Conservation (phyloP, 2,113 vertebrate species). For the Pluvialis apricaria region DNA sequence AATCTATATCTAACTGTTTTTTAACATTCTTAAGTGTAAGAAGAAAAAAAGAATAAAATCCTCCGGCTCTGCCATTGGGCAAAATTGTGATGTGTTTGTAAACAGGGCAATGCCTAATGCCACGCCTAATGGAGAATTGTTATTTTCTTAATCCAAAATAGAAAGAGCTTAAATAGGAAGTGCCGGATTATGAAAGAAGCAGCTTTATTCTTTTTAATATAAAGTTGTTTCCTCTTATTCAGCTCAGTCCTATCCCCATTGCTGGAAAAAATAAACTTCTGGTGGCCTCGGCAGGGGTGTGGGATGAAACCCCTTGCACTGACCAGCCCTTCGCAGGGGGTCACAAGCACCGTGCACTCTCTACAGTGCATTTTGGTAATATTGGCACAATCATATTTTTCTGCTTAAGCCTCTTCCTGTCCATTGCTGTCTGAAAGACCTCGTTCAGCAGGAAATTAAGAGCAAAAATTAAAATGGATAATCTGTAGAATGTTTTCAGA, state of each 20-base stretch:
- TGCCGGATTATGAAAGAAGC: constrained; percentile 24
- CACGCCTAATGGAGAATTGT: not conserved
- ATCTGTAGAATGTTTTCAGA: not conserved
- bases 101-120: not conserved
- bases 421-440: not conserved
- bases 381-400: not conserved
- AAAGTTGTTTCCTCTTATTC: not conserved
- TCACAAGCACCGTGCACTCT: rapidly evolving
- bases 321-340: not conserved
- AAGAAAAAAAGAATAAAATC: not conserved
- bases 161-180: constrained; percentile 29
- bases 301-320: not conserved
- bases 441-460: not conserved
- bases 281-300: not conserved
- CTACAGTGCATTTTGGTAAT: not conserved
- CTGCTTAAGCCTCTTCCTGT: not conserved
- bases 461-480: not conserved
- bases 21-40: not conserved
- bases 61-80: not conserved
- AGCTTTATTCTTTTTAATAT: not conserved
- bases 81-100: not conserved
- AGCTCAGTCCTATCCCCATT: not conserved
- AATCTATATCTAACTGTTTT: not conserved
- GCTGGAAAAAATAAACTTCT: not conserved
- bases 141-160: constrained; percentile 23